A percentile compares a stretch with the other conserved stretches of the same genome.
phyloP scores from a whole-genome alignment of 2,797 vertebrate species.

The Prionace glauca region DNA sequence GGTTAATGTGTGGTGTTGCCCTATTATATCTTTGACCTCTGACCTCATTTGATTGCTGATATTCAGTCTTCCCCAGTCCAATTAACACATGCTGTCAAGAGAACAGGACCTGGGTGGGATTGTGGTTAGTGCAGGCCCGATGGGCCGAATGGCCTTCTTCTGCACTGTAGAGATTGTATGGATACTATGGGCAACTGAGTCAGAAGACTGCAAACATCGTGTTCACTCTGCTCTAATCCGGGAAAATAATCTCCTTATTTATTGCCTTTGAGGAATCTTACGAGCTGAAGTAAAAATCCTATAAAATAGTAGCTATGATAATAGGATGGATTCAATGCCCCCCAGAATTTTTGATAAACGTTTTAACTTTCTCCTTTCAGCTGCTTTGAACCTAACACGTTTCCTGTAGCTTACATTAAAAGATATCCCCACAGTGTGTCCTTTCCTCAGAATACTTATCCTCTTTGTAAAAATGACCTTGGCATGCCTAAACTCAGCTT shows the following conservation, averaged over 20 bases:
- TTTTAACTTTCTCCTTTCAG: conserved; percentile 26
- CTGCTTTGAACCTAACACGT: conserved; percentile 26
- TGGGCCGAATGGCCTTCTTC: too few species aligned
- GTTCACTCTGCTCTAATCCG: neutral
- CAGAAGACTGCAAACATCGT: neutral
- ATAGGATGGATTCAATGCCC: conserved; percentile 20
- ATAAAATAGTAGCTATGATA: neutral
- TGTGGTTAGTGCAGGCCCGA: too few species aligned
- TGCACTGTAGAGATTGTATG: too few species aligned
- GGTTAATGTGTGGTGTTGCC: too few species aligned
- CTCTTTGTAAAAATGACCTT: conserved; percentile 64
- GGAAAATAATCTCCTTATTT: neutral
- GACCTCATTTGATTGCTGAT: too few species aligned
- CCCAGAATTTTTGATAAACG: conserved; percentile 23
- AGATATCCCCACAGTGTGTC: conserved; percentile 41
- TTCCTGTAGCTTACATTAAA: conserved; percentile 26
- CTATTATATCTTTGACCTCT: too few species aligned
- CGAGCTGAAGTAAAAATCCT: neutral
- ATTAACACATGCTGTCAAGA: too few species aligned
- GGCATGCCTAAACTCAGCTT: conserved; percentile 51
- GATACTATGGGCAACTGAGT: neutral
- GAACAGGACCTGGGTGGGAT: too few species aligned
- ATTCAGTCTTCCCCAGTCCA: too few species aligned
- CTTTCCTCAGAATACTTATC: conserved; percentile 56
- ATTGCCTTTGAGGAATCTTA: neutral